Evolutionary conservation across 1,140 invertebrate species (phyloP).

Genomic region (Arctopsyche grandis): DNA sequence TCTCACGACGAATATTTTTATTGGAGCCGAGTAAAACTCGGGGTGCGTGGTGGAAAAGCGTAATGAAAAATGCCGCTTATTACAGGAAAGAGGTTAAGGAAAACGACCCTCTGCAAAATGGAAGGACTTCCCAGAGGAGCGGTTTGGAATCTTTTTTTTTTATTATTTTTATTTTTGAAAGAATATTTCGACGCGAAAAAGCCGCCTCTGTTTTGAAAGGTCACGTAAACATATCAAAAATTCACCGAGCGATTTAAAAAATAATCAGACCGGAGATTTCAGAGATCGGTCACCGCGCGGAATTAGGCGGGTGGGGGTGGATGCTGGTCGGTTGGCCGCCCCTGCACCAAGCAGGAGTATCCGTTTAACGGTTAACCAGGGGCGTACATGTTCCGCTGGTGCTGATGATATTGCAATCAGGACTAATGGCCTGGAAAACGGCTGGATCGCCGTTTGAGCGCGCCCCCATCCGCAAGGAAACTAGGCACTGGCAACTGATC

Average conservation of each 20-base stretch:
- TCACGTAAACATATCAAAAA: background rate
- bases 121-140: background rate
- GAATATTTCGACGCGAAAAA: background rate
- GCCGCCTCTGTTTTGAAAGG: background rate
- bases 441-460: conserved; percentile 39
- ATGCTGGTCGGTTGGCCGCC: background rate
- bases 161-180: background rate
- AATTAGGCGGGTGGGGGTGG: no score
- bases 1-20: conserved; percentile 14
- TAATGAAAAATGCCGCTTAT: conserved; percentile 29
- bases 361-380: conserved; percentile 35
- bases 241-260: background rate
- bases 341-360: conserved; percentile 3
- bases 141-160: conserved; percentile 13
- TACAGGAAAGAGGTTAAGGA: conserved; percentile 5
- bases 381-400: conserved; percentile 4
- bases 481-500: background rate
- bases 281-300: no score
- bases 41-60: background rate
- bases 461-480: conserved; percentile 5
- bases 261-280: background rate
- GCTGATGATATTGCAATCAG: conserved; percentile 49
- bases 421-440: conserved; percentile 47
- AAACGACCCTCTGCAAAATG: conserved; percentile 8
- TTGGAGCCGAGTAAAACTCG: background rate